These are phyloP conservation scores for Okapia johnstoni DNA, from an alignment of 2,113 vertebrate genomes.

Conservation along the genomic window DNA sequence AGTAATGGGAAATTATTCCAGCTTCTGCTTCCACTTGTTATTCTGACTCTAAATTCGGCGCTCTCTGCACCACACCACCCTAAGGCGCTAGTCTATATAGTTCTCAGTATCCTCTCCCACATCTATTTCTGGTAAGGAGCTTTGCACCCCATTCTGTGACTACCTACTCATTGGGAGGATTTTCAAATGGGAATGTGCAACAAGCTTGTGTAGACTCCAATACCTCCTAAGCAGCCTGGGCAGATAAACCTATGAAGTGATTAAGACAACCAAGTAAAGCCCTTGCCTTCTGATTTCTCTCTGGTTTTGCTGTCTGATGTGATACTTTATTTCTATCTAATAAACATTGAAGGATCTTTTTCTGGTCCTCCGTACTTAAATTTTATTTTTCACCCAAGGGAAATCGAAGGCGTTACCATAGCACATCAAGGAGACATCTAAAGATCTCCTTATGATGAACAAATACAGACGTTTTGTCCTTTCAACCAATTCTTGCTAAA, in stretches of 20 bases:
- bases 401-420: neutral
- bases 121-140: neutral
- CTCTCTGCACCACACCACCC: neutral
- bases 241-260: constrained; percentile 73
- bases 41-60: neutral
- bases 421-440: neutral
- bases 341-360: neutral
- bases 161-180: neutral
- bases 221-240: constrained; percentile 60
- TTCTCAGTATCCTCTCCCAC: neutral
- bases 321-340: constrained; percentile 21
- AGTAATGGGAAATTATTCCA: fast-evolving
- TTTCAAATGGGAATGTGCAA: neutral
- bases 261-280: constrained; percentile 75
- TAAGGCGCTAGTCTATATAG: neutral
- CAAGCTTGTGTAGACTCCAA: neutral
- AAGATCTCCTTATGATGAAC: neutral
- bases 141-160: neutral
- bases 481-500: neutral
- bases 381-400: neutral
- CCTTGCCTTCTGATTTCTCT: constrained; percentile 65
- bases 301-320: constrained; percentile 37
- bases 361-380: neutral
- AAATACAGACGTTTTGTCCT: neutral
- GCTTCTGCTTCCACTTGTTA: neutral